phyloP scores from a whole-genome alignment of 2,113 vertebrate genomes.

The Boulengeromyrus knoepffleri region DNA sequence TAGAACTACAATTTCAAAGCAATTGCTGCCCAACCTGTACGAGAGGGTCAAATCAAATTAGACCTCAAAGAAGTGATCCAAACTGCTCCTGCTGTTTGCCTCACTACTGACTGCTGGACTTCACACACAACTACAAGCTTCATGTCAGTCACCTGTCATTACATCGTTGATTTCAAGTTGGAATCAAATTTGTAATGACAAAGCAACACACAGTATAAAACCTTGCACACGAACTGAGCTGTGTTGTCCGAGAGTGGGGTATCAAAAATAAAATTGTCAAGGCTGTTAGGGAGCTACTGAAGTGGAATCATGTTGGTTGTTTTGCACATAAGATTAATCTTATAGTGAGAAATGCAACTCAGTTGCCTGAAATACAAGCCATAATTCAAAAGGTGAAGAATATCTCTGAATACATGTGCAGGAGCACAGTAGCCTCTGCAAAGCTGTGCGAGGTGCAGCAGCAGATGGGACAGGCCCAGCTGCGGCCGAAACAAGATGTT shows the following conservation, averaged over 20 bases:
- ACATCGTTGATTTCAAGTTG: not conserved
- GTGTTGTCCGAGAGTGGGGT: not conserved
- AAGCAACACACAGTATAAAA: not conserved
- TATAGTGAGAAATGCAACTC: too few relatives aligned
- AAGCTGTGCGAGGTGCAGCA: too few relatives aligned
- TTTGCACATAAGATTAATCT: too few relatives aligned
- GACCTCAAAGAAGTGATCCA: not conserved
- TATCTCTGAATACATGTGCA: too few relatives aligned
- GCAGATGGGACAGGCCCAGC: too few relatives aligned
- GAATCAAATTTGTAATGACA: not conserved
- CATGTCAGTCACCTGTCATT: not conserved
- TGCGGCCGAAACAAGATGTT: too few relatives aligned
- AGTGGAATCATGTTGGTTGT: too few relatives aligned
- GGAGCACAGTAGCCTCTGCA: too few relatives aligned
- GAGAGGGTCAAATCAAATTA: not conserved
- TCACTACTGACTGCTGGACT: not conserved
- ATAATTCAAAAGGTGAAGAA: too few relatives aligned
- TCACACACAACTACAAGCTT: not conserved
- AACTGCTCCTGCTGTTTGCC: not conserved
- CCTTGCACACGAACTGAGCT: not conserved
- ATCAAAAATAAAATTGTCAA: too few relatives aligned
- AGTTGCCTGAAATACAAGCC: too few relatives aligned
- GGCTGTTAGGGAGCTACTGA: too few relatives aligned
- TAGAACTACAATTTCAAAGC: not conserved
- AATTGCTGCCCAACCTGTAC: not conserved